These are phyloP conservation scores for Labia minor DNA, from an alignment of 2,888 invertebrate genomes.

Conservation along the genomic window DNA sequence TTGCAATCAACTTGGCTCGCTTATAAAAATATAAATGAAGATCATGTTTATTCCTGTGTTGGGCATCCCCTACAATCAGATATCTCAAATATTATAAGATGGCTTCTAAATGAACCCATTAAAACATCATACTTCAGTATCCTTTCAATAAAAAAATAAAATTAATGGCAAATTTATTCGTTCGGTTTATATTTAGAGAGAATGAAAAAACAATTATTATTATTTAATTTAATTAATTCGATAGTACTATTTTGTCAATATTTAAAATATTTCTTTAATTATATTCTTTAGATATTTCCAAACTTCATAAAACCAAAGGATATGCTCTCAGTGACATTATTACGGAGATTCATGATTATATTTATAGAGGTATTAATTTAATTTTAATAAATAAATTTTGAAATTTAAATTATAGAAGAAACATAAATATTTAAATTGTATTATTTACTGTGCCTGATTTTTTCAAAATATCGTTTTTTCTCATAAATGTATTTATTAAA, in stretches of 20 bases:
- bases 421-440: too few relatives aligned
- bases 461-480: too few relatives aligned
- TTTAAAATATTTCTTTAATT: neutral
- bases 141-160: constrained; percentile 40
- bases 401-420: too few relatives aligned
- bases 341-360: neutral
- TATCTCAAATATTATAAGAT: constrained; percentile 76
- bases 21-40: constrained; percentile 76
- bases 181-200: too few relatives aligned
- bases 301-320: neutral
- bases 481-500: too few relatives aligned
- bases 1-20: constrained; percentile 94
- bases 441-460: too few relatives aligned
- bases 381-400: neutral
- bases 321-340: neutral
- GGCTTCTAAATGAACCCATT: constrained; percentile 71
- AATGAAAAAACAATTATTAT: too few relatives aligned
- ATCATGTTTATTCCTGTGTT: constrained; percentile 88
- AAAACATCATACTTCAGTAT: constrained; percentile 67
- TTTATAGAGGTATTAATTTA: neutral
- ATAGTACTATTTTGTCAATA: too few relatives aligned
- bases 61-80: constrained; percentile 89
- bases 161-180: too few relatives aligned
- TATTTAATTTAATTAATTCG: too few relatives aligned
- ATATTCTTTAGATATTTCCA: neutral